Percentiles rank a stretch among this genome's conserved stretches.
Conservation (phyloP, 2,113 vertebrate genomes). For the Oxyura jamaicensis region DNA sequence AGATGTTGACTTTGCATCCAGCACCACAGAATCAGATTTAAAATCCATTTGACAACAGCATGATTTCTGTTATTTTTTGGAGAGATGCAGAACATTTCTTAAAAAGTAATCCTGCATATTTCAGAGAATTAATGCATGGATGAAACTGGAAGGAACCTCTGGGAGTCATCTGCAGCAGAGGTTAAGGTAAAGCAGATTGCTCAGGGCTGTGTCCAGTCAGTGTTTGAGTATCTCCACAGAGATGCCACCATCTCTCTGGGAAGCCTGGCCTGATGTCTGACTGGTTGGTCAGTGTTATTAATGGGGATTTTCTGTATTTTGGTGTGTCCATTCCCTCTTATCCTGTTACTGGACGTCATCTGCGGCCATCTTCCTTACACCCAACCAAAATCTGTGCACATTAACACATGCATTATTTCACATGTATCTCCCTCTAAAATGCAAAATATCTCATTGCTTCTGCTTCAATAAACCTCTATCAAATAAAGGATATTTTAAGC, state of each 20-base stretch:
- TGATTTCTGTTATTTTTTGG: not conserved
- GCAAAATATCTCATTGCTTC: not conserved
- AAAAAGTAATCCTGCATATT: not conserved
- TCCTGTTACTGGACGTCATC: rapidly evolving
- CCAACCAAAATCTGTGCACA: not conserved
- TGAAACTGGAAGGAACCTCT: not conserved
- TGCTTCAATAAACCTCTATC: not conserved
- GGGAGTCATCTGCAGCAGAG: not conserved
- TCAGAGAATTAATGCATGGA: not conserved
- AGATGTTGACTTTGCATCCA: not conserved
- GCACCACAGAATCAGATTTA: not conserved
- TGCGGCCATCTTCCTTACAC: not conserved
- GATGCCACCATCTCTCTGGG: not conserved
- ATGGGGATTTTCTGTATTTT: not conserved
- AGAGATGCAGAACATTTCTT: not conserved
- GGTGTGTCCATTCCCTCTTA: too few species aligned
- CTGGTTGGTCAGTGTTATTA: rapidly evolving
- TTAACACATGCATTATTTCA: rapidly evolving
- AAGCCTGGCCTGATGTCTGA: rapidly evolving
- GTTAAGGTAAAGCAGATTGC: not conserved
- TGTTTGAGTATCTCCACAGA: rapidly evolving
- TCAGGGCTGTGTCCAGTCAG: rapidly evolving
- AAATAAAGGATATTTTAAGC: not conserved
- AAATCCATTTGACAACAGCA: rapidly evolving
- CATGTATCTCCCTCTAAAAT: not conserved